Evolutionary conservation across 2,113 vertebrate species (phyloP), one percentile per base, ranked within the genome.

Genomic region (Ursus arctos): DNA sequence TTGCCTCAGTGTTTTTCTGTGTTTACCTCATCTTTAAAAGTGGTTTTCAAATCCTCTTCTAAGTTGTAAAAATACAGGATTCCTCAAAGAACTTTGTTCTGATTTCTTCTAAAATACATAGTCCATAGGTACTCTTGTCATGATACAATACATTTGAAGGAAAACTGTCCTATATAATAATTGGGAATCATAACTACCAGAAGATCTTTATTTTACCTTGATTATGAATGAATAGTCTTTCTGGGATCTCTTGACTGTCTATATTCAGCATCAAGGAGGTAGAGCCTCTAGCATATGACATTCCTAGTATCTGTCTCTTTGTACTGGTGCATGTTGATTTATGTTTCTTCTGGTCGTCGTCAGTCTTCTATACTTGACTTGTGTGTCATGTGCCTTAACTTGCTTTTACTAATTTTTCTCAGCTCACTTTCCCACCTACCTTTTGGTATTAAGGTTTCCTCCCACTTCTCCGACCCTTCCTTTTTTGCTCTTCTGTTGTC

Each of bases 201-300:
- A 88, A 43, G 12, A 47, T 43, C 40, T 71, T 92, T 94, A 53
- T 95, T 96, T 90, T 85, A 79, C 53, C 83, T 85, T 53, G 63
- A 12, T 72, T 47, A 63, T 79, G 19, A 26, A 33, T 89, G 16
- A 57, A 33, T 84, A 84, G 49, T 57, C 40, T 92, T 13, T 61
- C 6, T 86, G 65, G 22, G 6, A 43, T 91, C 36, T 36, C 40
- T 76, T 77, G 47, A 69, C 53, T 92, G 3, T 43, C 12, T 36
- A 2, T 57, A 22, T 88, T 88, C n/a, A 53, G 7, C 63, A 63
- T 43, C 40, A 82, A 67, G 47, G 13, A 40, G 74, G 55, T 18
- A 69, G 55, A 90, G 8, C 33, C 49, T 90, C 24, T 13, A 63
- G n/a, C n/a, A 14, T n/a, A 36, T 55, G 59, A 55, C 31, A 77